These are phyloP conservation scores for Brachyhypopomus occidentalis DNA, from an alignment of 2,113 vertebrate species.

Conservation along the genomic window DNA sequence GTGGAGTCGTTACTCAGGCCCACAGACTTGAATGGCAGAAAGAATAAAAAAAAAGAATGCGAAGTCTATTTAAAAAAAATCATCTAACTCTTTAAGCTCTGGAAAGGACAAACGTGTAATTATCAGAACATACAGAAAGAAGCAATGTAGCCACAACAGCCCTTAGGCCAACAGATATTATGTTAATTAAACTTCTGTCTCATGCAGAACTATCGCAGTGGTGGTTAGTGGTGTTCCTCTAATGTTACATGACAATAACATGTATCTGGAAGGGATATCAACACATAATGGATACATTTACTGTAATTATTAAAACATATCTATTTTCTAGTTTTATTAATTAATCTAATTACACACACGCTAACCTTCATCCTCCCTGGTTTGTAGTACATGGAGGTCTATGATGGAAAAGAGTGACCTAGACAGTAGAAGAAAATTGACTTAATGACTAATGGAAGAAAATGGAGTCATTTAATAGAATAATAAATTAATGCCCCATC, in stretches of 20 bases:
- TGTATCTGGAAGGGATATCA: constrained; percentile 29
- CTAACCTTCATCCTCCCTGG: too few species aligned
- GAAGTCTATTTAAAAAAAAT: not conserved
- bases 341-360: too few species aligned
- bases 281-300: constrained; percentile 28
- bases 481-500: not conserved
- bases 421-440: not conserved
- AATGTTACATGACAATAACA: constrained; percentile 34
- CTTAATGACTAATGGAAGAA: constrained; percentile 15
- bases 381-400: too few species aligned
- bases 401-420: too few species aligned
- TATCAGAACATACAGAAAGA: not conserved
- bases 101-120: not conserved
- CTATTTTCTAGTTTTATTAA: too few species aligned
- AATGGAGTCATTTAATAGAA: too few species aligned
- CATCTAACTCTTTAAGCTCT: not conserved
- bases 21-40: too few species aligned
- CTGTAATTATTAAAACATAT: constrained; percentile 35
- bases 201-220: constrained; percentile 8
- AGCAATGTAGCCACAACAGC: not conserved
- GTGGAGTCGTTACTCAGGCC: not conserved
- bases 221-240: constrained; percentile 1
- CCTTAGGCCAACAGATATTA: not conserved
- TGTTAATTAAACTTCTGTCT: constrained; percentile 5
- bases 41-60: too few species aligned